Conservation (phyloP, 2,888 invertebrate species). For the Anagyrus pseudococci region DNA sequence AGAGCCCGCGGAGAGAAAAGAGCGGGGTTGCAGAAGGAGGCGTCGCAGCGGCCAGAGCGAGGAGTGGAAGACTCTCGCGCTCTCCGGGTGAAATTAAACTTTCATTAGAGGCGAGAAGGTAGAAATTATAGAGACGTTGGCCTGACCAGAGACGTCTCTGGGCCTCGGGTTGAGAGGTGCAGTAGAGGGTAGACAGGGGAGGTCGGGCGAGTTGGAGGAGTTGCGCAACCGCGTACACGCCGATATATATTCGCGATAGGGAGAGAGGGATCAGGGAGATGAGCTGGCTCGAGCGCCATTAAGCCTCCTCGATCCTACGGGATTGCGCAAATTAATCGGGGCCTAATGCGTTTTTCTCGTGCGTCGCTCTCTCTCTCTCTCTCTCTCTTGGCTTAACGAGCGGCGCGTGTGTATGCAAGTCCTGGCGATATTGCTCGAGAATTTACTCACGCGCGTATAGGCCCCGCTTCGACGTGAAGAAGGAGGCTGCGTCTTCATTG, state of each 20-base stretch:
- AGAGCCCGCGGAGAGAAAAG: not conserved
- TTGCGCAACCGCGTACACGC: no score
- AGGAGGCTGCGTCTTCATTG: not conserved
- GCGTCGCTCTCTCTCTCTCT: not conserved
- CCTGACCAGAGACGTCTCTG: no score
- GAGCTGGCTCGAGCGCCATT: not conserved
- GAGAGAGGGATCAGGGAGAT: no score
- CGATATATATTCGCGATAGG: no score
- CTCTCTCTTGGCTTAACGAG: no score
- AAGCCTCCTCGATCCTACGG: not conserved
- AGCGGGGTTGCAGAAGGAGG: not conserved
- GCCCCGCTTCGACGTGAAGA: not conserved
- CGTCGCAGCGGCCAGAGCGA: constrained; percentile 16
- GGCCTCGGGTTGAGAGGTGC: no score
- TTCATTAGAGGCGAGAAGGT: constrained; percentile 48
- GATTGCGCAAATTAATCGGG: not conserved
- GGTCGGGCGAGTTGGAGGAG: no score
- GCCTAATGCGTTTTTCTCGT: not conserved
- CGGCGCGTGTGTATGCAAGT: no score
- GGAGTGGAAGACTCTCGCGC: constrained; percentile 19
- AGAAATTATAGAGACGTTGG: constrained; percentile 51
- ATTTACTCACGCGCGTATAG: not conserved
- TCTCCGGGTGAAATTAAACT: constrained; percentile 49
- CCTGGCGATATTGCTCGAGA: no score
- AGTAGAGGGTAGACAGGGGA: no score